Evolutionary conservation across 2,113 vertebrate genomes (phyloP).

Genomic region (Phrynosoma platyrhinos): DNA sequence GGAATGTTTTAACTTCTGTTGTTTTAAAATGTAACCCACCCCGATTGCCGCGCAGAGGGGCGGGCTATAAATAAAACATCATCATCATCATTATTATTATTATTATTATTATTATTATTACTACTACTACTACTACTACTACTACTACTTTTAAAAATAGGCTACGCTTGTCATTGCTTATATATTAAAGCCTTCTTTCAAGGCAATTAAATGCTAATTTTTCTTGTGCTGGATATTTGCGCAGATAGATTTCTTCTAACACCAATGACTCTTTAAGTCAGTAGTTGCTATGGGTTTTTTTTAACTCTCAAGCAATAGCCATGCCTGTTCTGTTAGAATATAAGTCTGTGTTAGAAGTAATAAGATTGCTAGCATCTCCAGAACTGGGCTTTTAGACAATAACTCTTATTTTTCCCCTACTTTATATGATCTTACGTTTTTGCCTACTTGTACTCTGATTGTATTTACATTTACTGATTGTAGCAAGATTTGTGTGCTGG

Average conservation of each 20-base stretch:
- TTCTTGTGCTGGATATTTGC: neutral
- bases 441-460: neutral
- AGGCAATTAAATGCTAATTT: too few relatives aligned
- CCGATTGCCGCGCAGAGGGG: too few relatives aligned
- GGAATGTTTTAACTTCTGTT: too few relatives aligned
- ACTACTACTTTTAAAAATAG: neutral
- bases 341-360: neutral
- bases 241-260: neutral
- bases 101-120: too few relatives aligned
- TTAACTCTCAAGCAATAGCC: neutral
- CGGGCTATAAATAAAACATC: too few relatives aligned
- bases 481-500: neutral
- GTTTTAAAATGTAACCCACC: too few relatives aligned
- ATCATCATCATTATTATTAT: too few relatives aligned
- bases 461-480: neutral
- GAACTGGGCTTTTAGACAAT: neutral
- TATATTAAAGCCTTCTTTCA: constrained; percentile 7
- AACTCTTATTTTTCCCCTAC: too few relatives aligned
- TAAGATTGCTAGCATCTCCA: neutral
- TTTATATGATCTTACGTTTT: too few relatives aligned
- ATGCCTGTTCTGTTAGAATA: neutral
- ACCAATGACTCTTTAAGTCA: neutral
- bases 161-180: neutral
- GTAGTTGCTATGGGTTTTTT: neutral
- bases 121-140: too few relatives aligned